A percentile compares a stretch with the other conserved stretches of the same genome.
phyloP scores from a whole-genome alignment of 2,888 invertebrate species.

The Allygus modestus region DNA sequence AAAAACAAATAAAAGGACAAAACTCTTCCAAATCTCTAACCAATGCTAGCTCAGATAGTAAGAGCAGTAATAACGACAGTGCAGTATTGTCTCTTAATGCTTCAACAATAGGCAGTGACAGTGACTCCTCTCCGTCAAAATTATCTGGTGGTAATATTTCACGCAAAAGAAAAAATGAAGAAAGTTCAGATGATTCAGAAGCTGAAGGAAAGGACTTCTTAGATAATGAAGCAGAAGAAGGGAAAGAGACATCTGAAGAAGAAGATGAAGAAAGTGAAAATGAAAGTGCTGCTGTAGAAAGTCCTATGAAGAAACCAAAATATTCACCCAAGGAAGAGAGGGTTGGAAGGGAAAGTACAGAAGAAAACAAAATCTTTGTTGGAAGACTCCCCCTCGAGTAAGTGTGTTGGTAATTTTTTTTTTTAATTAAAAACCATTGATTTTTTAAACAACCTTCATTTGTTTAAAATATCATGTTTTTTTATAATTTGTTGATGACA shows the following conservation, averaged over 20 bases:
- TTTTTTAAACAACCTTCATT: too few relatives aligned
- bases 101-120: neutral
- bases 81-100: neutral
- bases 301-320: neutral
- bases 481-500: too few relatives aligned
- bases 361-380: slow-evolving; percentile 12
- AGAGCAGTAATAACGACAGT: neutral
- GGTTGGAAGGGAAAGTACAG: neutral
- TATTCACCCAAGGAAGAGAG: neutral
- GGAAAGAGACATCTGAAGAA: slow-evolving; percentile 17
- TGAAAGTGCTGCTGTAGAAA: neutral
- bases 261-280: neutral
- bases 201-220: neutral
- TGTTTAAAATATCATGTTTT: too few relatives aligned
- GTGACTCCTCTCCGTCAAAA: neutral
- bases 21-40: neutral
- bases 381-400: neutral
- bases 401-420: neutral
- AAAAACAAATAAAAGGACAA: neutral
- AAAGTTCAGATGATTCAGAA: neutral
- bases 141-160: neutral
- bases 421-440: neutral
- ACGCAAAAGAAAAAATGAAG: slow-evolving; percentile 1
- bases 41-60: neutral
- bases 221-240: slow-evolving; percentile 46